Conservation (phyloP, 2,888 invertebrate species). For the Thera obeliscata region DNA sequence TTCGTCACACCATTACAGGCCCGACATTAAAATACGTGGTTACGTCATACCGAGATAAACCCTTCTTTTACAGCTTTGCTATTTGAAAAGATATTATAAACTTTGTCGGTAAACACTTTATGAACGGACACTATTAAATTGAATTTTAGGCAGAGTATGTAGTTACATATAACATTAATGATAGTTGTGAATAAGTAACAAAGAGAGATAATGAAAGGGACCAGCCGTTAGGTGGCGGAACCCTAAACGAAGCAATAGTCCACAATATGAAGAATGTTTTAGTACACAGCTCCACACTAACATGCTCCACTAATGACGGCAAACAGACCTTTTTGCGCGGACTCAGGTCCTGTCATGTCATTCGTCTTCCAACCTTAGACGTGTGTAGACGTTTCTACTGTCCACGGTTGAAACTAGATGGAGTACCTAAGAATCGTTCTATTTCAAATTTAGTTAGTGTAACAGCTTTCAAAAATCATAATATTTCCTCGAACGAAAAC, state of each 20-base stretch:
- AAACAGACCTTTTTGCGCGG: constrained; percentile 74
- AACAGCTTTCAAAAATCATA: too few species aligned
- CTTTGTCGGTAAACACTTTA: constrained; percentile 55
- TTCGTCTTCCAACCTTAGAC: constrained; percentile 75
- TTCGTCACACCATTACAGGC: constrained; percentile 43
- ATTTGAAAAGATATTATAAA: constrained; percentile 52
- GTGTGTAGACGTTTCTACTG: constrained; percentile 63
- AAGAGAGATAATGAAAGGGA: constrained; percentile 67
- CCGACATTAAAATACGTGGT: constrained; percentile 44
- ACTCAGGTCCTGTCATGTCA: constrained; percentile 52
- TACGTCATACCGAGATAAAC: constrained; percentile 48
- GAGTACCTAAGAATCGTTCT: constrained; percentile 36
- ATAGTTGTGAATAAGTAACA: constrained; percentile 65
- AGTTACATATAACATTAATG: constrained; percentile 65
- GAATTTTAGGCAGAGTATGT: constrained; percentile 61
- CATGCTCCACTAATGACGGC: constrained; percentile 74
- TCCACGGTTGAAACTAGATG: constrained; percentile 58
- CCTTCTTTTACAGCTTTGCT: constrained; percentile 44
- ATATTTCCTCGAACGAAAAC: too few species aligned
- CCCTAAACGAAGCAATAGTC: constrained; percentile 68
- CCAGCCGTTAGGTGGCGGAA: constrained; percentile 60
- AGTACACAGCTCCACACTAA: constrained; percentile 55
- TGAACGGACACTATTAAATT: constrained; percentile 60
- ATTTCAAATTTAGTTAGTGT: background rate
- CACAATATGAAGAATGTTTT: constrained; percentile 72